Percentiles rank a stretch among this genome's conserved stretches.
These are phyloP conservation scores for Adelges cooleyi DNA, from an alignment of 1,140 invertebrate species.

Conservation along the genomic window DNA sequence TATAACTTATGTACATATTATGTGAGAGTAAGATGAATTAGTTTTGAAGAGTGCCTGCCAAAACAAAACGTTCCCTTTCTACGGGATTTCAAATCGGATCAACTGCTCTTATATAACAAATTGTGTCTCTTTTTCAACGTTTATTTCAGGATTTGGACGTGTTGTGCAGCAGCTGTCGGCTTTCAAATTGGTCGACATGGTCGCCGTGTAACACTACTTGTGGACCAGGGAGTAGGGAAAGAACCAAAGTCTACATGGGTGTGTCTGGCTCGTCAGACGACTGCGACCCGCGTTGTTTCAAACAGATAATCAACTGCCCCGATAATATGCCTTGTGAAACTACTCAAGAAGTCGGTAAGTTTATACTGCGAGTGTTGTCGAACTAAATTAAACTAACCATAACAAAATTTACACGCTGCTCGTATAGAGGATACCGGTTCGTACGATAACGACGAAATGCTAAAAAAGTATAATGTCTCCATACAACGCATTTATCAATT, in stretches of 20 bases:
- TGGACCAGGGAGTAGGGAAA: constrained; percentile 61
- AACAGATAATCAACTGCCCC: constrained; percentile 2
- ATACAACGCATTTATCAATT: not conserved
- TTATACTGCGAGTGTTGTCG: too few relatives aligned
- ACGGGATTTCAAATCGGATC: too few relatives aligned
- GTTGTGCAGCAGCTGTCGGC: not conserved
- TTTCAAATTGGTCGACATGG: constrained; percentile 61
- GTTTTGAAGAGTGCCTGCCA: too few relatives aligned
- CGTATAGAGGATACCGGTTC: not conserved
- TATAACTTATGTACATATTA: too few relatives aligned
- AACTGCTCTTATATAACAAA: too few relatives aligned
- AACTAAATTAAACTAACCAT: not conserved
- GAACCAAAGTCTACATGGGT: constrained; percentile 39
- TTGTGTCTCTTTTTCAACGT: too few relatives aligned
- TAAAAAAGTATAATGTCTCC: constrained; percentile 17
- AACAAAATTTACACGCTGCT: constrained; percentile 7
- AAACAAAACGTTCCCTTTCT: too few relatives aligned
- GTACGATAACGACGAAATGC: not conserved
- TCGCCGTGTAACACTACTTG: constrained; percentile 72
- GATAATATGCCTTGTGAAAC: constrained; percentile 3
- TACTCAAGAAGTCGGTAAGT: not conserved
- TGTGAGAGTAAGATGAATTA: too few relatives aligned
- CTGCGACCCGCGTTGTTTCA: not conserved
- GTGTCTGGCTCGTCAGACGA: not conserved
- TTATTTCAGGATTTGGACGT: not conserved